Conservation (phyloP, 2,113 vertebrate species). For the Halcyon senegalensis region DNA sequence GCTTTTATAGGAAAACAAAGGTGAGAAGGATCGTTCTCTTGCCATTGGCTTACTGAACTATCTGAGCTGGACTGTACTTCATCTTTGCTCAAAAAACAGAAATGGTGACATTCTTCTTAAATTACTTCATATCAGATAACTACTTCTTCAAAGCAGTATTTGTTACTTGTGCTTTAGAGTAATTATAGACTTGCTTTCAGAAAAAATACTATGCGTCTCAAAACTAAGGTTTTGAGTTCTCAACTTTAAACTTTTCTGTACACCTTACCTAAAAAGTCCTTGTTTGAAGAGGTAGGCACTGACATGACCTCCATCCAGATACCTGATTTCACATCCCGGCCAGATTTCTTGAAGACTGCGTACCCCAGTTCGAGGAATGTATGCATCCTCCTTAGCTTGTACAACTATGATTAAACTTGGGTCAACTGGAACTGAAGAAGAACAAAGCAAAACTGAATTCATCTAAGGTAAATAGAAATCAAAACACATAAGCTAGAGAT, state of each 20-base stretch:
- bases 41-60: background rate
- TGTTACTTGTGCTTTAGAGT: background rate
- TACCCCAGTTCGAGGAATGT: constrained; percentile 94
- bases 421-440: constrained; percentile 89
- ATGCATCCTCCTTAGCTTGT: constrained; percentile 95
- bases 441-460: background rate
- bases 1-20: background rate
- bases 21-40: background rate
- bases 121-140: background rate
- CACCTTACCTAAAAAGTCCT: constrained; percentile 89
- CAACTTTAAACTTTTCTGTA: background rate
- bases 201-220: background rate
- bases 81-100: background rate
- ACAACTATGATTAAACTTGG: constrained; percentile 94
- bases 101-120: background rate
- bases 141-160: background rate
- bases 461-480: background rate
- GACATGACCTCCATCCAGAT: constrained; percentile 93
- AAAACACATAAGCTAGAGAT: background rate
- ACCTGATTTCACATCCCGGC: constrained; percentile 95
- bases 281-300: constrained; percentile 98
- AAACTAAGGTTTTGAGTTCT: background rate
- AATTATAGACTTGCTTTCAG: background rate
- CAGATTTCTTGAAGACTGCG: constrained; percentile 95
- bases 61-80: accelerated